Evolutionary conservation across 2,888 invertebrate genomes (phyloP).

Genomic region (Drosophila affinis): DNA sequence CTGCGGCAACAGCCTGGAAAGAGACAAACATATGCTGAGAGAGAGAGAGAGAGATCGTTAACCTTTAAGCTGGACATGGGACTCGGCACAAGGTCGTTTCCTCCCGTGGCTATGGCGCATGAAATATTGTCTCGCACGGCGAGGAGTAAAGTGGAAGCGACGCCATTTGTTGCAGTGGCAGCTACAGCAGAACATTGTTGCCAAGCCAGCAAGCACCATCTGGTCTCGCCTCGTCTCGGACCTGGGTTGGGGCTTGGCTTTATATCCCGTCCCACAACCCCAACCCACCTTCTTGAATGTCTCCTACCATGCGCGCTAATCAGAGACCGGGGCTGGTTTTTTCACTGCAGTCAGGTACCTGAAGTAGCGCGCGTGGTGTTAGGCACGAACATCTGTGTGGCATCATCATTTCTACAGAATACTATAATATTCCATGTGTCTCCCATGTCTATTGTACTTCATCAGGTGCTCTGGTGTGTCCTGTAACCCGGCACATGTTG

Average conservation of each 20-base stretch:
- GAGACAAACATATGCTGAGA: background rate
- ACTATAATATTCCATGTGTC: conserved; percentile 82
- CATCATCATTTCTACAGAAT: conserved; percentile 15
- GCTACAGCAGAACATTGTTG: conserved; percentile 23
- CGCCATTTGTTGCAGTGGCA: conserved; percentile 36
- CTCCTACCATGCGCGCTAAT: conserved; percentile 92
- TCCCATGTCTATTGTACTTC: conserved; percentile 99
- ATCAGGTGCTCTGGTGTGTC: conserved; percentile 98
- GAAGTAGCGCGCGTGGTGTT: conserved; percentile 97
- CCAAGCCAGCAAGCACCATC: conserved; percentile 39
- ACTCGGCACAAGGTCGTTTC: conserved; percentile 82
- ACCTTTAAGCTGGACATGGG: conserved; percentile 81
- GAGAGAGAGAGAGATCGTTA: conserved; percentile 79
- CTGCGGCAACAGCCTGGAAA: conserved; percentile 4
- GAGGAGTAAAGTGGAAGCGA: conserved; percentile 12
- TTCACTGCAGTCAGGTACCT: conserved; percentile 96
- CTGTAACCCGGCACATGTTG: conserved; percentile 98
- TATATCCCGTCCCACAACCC: conserved; percentile 20
- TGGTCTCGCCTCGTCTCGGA: conserved; percentile 20
- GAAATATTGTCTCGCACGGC: background rate
- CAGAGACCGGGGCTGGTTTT: conserved; percentile 92
- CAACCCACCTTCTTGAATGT: conserved; percentile 35
- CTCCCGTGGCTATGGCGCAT: conserved; percentile 18
- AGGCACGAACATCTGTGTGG: conserved; percentile 46
- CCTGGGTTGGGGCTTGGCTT: conserved; percentile 38